A percentile compares a stretch with the other conserved stretches of the same genome.
These are phyloP conservation scores for Acanthaster planci DNA, from an alignment of 35 echinoderm and acorn worm genomes.

Conservation along the genomic window DNA sequence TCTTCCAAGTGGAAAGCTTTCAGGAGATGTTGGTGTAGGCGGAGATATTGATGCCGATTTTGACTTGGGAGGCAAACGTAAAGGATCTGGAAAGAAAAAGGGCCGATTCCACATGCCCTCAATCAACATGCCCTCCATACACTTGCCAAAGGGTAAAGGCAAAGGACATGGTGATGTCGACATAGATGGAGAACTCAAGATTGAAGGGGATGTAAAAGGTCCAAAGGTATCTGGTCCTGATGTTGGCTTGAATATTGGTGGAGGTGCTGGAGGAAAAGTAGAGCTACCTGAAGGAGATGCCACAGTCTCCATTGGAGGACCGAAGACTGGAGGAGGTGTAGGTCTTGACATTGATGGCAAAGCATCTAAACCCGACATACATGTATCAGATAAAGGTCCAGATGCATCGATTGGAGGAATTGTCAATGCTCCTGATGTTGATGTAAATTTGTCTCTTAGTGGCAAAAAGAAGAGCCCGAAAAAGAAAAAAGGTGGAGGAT, in stretches of 20 bases:
- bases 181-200: neutral
- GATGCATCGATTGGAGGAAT: conserved; percentile 25
- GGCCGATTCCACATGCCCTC: conserved; percentile 17
- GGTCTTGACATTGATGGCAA: conserved; percentile 23
- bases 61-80: conserved; percentile 20
- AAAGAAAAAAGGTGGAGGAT: conserved; percentile 50
- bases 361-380: conserved; percentile 32
- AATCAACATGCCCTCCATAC: conserved; percentile 34
- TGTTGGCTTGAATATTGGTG: conserved; percentile 32
- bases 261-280: conserved; percentile 28
- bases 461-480: conserved; percentile 61
- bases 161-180: conserved; percentile 36
- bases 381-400: conserved; percentile 25
- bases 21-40: conserved; percentile 17
- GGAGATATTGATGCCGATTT: conserved; percentile 41
- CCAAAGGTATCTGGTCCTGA: conserved; percentile 39
- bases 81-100: conserved; percentile 10
- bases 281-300: conserved; percentile 41
- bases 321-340: conserved; percentile 37
- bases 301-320: conserved; percentile 25
- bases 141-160: conserved; percentile 23
- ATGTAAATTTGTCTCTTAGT: conserved; percentile 33
- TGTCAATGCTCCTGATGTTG: conserved; percentile 19
- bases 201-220: conserved; percentile 30
- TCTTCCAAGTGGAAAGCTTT: conserved; percentile 37